Base-by-base conservation (phyloP, 2,888 invertebrate species). In the Nasonovia ribisnigri region DNA sequence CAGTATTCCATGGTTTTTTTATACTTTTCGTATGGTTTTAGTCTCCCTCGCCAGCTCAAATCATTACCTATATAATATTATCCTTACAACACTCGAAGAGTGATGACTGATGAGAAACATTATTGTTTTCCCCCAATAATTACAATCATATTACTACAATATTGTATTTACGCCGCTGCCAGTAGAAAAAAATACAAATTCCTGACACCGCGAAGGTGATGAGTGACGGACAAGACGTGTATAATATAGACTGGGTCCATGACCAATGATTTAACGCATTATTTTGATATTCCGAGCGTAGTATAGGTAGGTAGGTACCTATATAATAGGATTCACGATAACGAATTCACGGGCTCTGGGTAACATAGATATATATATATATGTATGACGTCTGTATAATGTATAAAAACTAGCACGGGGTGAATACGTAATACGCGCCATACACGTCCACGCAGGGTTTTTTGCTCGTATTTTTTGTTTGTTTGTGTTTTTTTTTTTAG, bases 391-490 rank as follows among this genome's bases (percentile, higher is more conserved):
- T 77, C 8, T 89, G 16, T 57, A 57, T 29, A 89, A 57, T 57
- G 26, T 89, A 89, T 36, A 20, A 77, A 90, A 51, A 84, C 90
- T 48, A 48, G 29, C 24, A n/a, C 51, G 84, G 91, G 91, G 91
- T 91, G 91, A 91, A 91, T 91, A 91, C 91, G 91, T 84, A 91
- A 91, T 91, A 84, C 84, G n/a, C n/a, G n/a, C n/a, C n/a, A n/a
- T 8, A 24, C 89, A 84, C 29, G 29, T 91, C 84, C 54, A 20
- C 20, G 29, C 48, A 42, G 84, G n/a, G 4, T 90, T 91, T 84
- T 91, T 57, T 57, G 16, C 48, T 51, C 67, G 8, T 36, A 29
- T 46, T n/a, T 46, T 46, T 57, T 16, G 57, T 60, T 89, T 57
- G 77, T 51, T 36, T 57, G 77, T 87, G 26, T 86, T 24, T 26